Percentiles rank a stretch among this genome's conserved stretches.
These are phyloP conservation scores for Tupaia tana DNA, from an alignment of 2,113 vertebrate genomes.

Conservation along the genomic window DNA sequence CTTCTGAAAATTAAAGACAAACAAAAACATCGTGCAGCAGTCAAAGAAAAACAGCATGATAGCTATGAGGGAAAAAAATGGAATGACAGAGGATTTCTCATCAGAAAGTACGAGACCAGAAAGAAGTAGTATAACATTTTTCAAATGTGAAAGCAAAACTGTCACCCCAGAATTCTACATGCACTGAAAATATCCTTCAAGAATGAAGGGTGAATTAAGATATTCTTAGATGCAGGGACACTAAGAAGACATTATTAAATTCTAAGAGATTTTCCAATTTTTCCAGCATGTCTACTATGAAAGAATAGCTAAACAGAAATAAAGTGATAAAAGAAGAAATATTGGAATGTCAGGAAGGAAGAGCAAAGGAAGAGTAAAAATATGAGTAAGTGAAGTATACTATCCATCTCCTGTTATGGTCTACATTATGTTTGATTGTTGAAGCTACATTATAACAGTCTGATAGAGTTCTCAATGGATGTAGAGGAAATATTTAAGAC, in stretches of 20 bases:
- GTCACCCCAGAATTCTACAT: neutral
- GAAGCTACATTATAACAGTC: neutral
- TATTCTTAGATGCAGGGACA: neutral
- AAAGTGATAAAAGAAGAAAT: neutral
- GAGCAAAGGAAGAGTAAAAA: neutral
- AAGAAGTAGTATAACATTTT: neutral
- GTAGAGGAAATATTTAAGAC: neutral
- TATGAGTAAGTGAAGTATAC: neutral
- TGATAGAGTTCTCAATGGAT: neutral
- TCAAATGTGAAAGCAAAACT: neutral
- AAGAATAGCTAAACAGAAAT: neutral
- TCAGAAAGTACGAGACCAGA: neutral
- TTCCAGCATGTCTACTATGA: neutral
- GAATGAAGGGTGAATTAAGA: neutral
- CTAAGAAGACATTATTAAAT: neutral
- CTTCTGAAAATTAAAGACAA: neutral
- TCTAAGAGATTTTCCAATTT: no score
- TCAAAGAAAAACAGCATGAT: neutral
- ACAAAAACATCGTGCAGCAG: neutral
- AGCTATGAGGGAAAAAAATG: neutral
- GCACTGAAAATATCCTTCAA: neutral
- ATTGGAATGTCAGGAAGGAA: neutral
- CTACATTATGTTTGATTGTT: neutral
- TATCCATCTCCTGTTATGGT: neutral
- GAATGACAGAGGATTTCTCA: neutral